Evolutionary conservation across 2,888 invertebrate genomes (phyloP).

Genomic region (Melieria picta): DNA sequence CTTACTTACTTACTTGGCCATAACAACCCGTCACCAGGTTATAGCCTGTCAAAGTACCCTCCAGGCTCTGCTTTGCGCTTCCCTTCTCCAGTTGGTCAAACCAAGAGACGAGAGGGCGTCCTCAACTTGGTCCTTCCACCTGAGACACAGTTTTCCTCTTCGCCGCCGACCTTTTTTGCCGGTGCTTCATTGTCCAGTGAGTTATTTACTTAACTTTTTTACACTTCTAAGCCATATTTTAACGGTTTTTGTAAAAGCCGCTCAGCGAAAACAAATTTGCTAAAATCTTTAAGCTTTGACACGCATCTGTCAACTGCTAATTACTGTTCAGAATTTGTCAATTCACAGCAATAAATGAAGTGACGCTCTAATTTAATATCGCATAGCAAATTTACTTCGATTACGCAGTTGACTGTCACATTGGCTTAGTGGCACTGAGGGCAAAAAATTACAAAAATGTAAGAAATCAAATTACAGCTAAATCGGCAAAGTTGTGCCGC

Average conservation of each 20-base stretch:
- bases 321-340: not conserved
- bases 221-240: not conserved
- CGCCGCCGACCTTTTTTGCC: too few species aligned
- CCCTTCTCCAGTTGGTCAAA: too few species aligned
- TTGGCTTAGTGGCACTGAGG: not conserved
- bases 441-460: not conserved
- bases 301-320: not conserved
- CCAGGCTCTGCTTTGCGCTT: too few species aligned
- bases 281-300: not conserved
- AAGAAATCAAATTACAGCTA: not conserved
- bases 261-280: not conserved
- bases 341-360: conserved; percentile 19
- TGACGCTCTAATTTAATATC: conserved; percentile 4
- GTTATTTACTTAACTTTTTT: too few species aligned
- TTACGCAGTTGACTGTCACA: not conserved
- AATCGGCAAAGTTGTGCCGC: not conserved
- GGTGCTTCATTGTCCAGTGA: too few species aligned
- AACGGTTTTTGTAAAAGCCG: not conserved
- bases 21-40: too few species aligned
- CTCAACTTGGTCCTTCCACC: too few species aligned
- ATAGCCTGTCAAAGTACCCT: too few species aligned
- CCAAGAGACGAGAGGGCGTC: too few species aligned
- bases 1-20: too few species aligned
- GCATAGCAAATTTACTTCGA: not conserved
- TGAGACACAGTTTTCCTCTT: too few species aligned